Evolutionary conservation across 2,113 vertebrate species (phyloP).

Genomic region (Poicephalus meyeri): DNA sequence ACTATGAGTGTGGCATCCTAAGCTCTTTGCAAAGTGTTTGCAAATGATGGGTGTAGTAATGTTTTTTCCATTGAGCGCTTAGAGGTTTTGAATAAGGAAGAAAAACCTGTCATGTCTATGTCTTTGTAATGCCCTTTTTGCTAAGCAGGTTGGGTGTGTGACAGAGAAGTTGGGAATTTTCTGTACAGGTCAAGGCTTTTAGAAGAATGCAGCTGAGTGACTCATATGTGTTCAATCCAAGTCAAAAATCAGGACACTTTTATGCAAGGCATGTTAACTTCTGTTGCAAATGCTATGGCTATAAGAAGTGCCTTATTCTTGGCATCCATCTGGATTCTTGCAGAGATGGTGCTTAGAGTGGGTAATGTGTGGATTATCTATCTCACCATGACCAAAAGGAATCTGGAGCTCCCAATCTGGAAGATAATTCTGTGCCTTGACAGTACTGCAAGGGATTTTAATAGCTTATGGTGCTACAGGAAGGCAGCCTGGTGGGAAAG

Average conservation of each 20-base stretch:
- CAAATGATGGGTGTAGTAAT: no score
- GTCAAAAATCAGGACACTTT: slow-evolving; percentile 47
- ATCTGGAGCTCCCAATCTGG: slow-evolving; percentile 45
- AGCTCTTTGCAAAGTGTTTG: fast-evolving
- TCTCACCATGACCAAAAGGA: slow-evolving; percentile 31
- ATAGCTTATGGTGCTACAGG: slow-evolving; percentile 16
- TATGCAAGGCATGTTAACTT: slow-evolving; percentile 37
- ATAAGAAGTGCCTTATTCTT: slow-evolving; percentile 56
- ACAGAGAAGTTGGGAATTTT: not conserved
- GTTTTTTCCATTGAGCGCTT: not conserved
- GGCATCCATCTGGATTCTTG: slow-evolving; percentile 51
- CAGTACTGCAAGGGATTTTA: slow-evolving; percentile 26
- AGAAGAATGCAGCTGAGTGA: not conserved
- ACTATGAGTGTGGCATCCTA: fast-evolving
- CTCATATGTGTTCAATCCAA: not conserved
- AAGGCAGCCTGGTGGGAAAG: slow-evolving; percentile 16
- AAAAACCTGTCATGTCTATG: not conserved
- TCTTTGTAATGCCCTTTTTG: not conserved
- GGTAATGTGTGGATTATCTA: slow-evolving; percentile 37
- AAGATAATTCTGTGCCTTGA: slow-evolving; percentile 32
- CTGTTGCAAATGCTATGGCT: slow-evolving; percentile 44
- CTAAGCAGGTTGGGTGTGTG: not conserved
- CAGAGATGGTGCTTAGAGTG: not conserved
- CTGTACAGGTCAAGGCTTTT: not conserved
- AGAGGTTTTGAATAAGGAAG: not conserved